These are phyloP conservation scores for Zaprionus vittiger DNA, from an alignment of 1,140 invertebrate species.

Conservation along the genomic window DNA sequence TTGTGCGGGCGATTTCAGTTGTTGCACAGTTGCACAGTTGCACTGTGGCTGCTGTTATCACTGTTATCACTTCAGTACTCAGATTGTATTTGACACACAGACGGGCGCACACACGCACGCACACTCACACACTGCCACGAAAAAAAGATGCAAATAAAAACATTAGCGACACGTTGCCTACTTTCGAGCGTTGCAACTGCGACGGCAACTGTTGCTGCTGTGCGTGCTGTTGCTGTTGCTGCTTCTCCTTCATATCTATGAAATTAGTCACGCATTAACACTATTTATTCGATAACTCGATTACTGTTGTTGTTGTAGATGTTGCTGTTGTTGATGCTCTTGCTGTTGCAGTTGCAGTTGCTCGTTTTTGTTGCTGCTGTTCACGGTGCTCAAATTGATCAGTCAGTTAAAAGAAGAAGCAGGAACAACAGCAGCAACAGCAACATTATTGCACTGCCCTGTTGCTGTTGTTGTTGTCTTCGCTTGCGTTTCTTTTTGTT, in stretches of 20 bases:
- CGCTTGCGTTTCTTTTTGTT: not conserved
- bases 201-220: constrained; percentile 14
- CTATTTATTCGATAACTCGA: constrained; percentile 6
- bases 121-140: not conserved
- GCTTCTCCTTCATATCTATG: not conserved
- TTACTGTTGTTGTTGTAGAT: constrained; percentile 17
- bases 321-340: not conserved
- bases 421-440: not conserved
- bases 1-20: constrained; percentile 23
- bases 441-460: not conserved
- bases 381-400: too few relatives aligned
- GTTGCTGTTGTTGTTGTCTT: constrained; percentile 1
- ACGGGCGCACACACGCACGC: not conserved
- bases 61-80: not conserved
- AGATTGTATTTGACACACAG: constrained; percentile 1
- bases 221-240: not conserved
- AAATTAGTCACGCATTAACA: constrained; percentile 45
- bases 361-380: not conserved
- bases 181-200: constrained; percentile 33
- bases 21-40: not conserved
- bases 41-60: constrained; percentile 20
- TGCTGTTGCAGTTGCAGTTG: not conserved
- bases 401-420: not conserved
- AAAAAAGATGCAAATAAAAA: constrained; percentile 18
- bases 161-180: constrained; percentile 29